Conservation (phyloP, 2,797 vertebrate genomes). For the Pseudocheirus occidentalis region DNA sequence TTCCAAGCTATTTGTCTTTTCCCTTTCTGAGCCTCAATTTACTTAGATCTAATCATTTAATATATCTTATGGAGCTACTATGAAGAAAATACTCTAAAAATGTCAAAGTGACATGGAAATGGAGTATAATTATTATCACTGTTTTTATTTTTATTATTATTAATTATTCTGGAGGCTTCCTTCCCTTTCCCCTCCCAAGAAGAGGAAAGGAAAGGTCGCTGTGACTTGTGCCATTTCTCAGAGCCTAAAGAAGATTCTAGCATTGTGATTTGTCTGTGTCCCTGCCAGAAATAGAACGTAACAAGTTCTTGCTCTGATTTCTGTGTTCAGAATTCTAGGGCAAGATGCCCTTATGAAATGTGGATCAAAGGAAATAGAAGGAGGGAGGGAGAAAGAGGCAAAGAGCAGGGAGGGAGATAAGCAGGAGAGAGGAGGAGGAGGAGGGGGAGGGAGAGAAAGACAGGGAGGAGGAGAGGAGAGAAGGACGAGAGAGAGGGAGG, state of each 20-base stretch:
- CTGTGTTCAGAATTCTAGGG: constrained; percentile 67
- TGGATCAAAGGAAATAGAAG: constrained; percentile 5
- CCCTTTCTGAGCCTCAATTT: neutral
- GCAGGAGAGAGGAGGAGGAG: neutral
- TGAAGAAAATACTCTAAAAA: neutral
- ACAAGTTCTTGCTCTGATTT: constrained; percentile 67
- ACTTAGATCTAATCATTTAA: neutral
- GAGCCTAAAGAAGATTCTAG: constrained; percentile 55
- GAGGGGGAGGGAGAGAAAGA: too few relatives aligned
- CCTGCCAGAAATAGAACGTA: constrained; percentile 69
- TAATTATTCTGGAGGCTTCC: neutral
- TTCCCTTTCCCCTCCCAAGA: neutral
- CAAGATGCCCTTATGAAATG: constrained; percentile 68
- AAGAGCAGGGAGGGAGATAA: neutral
- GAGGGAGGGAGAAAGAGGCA: neutral
- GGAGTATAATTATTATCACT: neutral
- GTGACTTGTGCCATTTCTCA: constrained; percentile 48
- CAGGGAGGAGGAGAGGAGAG: neutral
- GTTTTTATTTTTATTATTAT: neutral
- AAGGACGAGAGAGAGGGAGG: neutral
- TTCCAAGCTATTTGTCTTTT: neutral
- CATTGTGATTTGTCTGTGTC: constrained; percentile 57
- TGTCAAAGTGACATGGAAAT: neutral
- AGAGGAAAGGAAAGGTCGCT: constrained; percentile 22
- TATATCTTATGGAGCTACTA: neutral